Base-by-base conservation (phyloP, 2,797 vertebrate genomes). In the Acipenser ruthenus region DNA sequence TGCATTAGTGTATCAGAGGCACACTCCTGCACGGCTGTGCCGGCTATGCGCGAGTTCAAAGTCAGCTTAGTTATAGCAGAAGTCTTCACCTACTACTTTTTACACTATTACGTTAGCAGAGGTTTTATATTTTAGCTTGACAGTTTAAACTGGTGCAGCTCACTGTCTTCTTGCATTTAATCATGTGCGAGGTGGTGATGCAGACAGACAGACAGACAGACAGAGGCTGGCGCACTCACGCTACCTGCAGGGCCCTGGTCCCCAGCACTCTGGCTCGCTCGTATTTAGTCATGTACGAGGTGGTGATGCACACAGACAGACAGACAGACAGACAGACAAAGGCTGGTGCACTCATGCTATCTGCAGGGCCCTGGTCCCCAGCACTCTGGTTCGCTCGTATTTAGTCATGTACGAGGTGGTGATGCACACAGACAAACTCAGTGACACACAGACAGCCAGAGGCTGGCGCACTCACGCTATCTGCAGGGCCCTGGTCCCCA, bases 401-500 rank as follows among this genome's bases (percentile, higher is more conserved):
- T 99, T 99, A 53, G 96, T 99, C 96, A 99, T 99, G 73, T 99
- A 98, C 0, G 92, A 87, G 0, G 96, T 99, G 0, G 96, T 99
- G 84, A 99, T 98, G 65, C 95, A 6, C 1, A 52, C 23, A 9
- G 52, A 55, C 52, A 55, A n/a, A n/a, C n/a, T n/a, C n/a, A n/a
- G n/a, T n/a, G 52, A 55, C 23, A 65, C 18, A 12, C 2, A 18
- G 6, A 60, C 3, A 15, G 51, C 37, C 6, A 9, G 47, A 6
- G 18, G 15, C 10, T 7, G 51, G 6, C 15, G 48, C 62, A 93
- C 95, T 96, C 80, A 99, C 95, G 96, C 96, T 10, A 99, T 99
- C 86, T 99, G 95, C 0, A 99, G 92, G 0, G 96, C 95, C 0
- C 95, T 87, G 0, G 96, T 99, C 12, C 97, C 96, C 74, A 99